Percentiles rank a stretch among this genome's conserved stretches.
Evolutionary conservation across 1,140 invertebrate species (phyloP).

Genomic region (Bombus haemorrhoidalis): DNA sequence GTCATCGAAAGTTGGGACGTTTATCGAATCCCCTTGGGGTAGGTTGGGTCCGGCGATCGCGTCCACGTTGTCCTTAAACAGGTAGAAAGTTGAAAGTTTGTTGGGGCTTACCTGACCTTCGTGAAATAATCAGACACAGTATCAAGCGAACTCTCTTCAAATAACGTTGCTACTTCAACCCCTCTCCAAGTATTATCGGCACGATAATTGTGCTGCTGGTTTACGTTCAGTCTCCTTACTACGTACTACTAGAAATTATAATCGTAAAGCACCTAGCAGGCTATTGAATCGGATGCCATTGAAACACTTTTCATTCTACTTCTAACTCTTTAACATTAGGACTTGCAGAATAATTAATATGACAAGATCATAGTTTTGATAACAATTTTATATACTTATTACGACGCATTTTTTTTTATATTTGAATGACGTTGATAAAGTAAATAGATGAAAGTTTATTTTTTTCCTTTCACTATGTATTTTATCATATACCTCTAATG

Average conservation of each 20-base stretch:
- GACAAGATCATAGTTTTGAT: too few species aligned
- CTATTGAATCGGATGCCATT: background rate
- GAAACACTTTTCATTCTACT: background rate
- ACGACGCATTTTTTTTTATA: too few species aligned
- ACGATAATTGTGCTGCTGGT: background rate
- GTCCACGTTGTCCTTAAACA: conserved; percentile 28
- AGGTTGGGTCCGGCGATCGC: background rate
- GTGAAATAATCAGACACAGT: conserved; percentile 23
- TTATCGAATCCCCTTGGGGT: conserved; percentile 56
- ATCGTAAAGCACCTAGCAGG: background rate
- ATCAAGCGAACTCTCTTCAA: background rate
- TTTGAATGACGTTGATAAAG: too few species aligned
- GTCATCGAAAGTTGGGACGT: conserved; percentile 42
- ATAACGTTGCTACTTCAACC: background rate
- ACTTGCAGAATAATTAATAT: background rate
- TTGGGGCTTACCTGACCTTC: conserved; percentile 18
- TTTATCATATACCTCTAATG: too few species aligned
- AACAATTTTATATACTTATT: too few species aligned
- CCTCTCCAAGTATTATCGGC: background rate
- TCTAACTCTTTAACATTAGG: background rate
- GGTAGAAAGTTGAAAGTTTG: conserved; percentile 24
- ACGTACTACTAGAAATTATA: background rate
- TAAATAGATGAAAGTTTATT: too few species aligned
- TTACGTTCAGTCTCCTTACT: background rate
- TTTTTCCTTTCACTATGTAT: too few species aligned